These are phyloP conservation scores for Hepsetus odoe DNA, from an alignment of 2,113 vertebrate genomes.

Conservation along the genomic window DNA sequence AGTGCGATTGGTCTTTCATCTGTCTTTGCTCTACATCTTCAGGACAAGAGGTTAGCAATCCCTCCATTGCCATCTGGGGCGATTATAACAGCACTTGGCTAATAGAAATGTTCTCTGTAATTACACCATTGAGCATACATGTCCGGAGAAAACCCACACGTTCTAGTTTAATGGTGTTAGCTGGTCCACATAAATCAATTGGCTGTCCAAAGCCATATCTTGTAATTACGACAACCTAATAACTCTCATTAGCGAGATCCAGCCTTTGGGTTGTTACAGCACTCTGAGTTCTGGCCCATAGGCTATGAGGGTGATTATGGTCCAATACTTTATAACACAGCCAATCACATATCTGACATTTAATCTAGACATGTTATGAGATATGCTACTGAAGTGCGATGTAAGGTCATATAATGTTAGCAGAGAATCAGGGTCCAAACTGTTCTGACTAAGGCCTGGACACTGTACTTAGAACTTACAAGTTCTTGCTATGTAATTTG, in stretches of 20 bases:
- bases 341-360: slow-evolving; percentile 15
- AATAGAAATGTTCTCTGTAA: slow-evolving; percentile 71
- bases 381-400: background rate
- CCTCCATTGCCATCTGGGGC: slow-evolving; percentile 61
- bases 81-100: slow-evolving; percentile 68
- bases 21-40: slow-evolving; percentile 76
- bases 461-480: background rate
- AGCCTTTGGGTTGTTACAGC: slow-evolving; percentile 53
- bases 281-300: slow-evolving; percentile 36
- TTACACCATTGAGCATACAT: slow-evolving; percentile 73
- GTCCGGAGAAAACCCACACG: slow-evolving; percentile 65
- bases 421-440: background rate
- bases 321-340: slow-evolving; percentile 9
- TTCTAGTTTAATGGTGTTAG: slow-evolving; percentile 69
- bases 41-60: slow-evolving; percentile 71
- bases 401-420: background rate
- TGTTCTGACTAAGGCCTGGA: background rate
- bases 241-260: slow-evolving; percentile 32
- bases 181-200: slow-evolving; percentile 70
- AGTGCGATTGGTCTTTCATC: slow-evolving; percentile 71
- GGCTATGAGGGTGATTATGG: slow-evolving; percentile 20
- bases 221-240: slow-evolving; percentile 44
- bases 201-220: slow-evolving; percentile 52
- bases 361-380: slow-evolving; percentile 8
- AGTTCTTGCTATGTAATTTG: no score